Evolutionary conservation across 2,113 vertebrate genomes (phyloP).

Genomic region (Plecotus auritus): DNA sequence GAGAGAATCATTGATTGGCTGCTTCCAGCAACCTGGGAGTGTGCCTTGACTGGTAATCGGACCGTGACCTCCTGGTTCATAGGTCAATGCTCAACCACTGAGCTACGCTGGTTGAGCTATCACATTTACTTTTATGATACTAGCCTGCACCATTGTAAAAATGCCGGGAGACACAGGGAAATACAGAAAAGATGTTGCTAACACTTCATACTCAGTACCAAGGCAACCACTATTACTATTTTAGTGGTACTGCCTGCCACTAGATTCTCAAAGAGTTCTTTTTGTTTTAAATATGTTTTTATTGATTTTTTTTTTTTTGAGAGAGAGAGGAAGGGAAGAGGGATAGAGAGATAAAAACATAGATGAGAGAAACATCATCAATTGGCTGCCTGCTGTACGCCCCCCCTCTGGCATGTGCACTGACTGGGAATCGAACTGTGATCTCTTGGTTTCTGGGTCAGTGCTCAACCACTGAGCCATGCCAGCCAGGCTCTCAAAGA

Average conservation of each 20-base stretch:
- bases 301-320: too few relatives aligned
- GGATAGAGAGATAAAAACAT: not conserved
- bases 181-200: not conserved
- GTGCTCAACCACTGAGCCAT: too few relatives aligned
- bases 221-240: not conserved
- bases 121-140: not conserved
- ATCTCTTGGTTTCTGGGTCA: too few relatives aligned
- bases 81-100: too few relatives aligned
- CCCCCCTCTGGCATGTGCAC: too few relatives aligned
- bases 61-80: too few relatives aligned
- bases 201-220: not conserved
- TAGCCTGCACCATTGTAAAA: not conserved
- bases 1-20: too few relatives aligned
- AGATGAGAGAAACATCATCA: not conserved
- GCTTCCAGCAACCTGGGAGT: too few relatives aligned
- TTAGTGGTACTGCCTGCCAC: not conserved
- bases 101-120: too few relatives aligned
- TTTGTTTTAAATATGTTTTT: not conserved
- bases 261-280: not conserved
- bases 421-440: too few relatives aligned
- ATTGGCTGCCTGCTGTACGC: not conserved
- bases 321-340: too few relatives aligned
- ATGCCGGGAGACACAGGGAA: not conserved
- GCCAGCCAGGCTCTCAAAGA: not conserved
- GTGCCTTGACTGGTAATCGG: too few relatives aligned